phyloP scores from a whole-genome alignment of 2,113 vertebrate genomes.

The Phalacrocorax aristotelis region DNA sequence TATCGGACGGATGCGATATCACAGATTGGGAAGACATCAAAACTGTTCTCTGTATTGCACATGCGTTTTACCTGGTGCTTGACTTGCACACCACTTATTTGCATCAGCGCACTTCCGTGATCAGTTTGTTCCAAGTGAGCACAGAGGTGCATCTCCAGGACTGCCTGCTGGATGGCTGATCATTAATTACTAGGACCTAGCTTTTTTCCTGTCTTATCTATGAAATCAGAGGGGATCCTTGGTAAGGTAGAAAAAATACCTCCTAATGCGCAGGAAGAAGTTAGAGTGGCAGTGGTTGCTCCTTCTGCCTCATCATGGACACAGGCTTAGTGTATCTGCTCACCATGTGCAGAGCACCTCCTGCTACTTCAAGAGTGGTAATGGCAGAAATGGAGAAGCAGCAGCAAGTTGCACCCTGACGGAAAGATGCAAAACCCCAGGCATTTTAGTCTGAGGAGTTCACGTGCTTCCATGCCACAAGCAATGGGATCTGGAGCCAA shows the following conservation, averaged over 20 bases:
- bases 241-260: neutral
- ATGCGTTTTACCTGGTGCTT: fast-evolving
- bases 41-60: neutral
- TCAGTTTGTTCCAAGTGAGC: neutral
- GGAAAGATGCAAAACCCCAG: neutral
- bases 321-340: neutral
- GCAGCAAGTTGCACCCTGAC: neutral
- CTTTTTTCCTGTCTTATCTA: neutral
- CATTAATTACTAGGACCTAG: neutral
- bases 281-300: neutral
- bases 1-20: neutral
- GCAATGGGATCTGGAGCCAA: neutral
- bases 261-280: neutral
- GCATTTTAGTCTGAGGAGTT: neutral
- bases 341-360: neutral
- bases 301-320: neutral
- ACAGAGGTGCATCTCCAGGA: neutral
- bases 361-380: neutral
- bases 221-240: neutral
- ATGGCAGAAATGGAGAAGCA: neutral
- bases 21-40: neutral
- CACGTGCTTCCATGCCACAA: neutral
- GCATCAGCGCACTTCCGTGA: neutral
- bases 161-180: neutral
- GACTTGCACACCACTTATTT: fast-evolving